phyloP scores from a whole-genome alignment of 1,140 invertebrate species.

The Caenorhabditis tropicalis region DNA sequence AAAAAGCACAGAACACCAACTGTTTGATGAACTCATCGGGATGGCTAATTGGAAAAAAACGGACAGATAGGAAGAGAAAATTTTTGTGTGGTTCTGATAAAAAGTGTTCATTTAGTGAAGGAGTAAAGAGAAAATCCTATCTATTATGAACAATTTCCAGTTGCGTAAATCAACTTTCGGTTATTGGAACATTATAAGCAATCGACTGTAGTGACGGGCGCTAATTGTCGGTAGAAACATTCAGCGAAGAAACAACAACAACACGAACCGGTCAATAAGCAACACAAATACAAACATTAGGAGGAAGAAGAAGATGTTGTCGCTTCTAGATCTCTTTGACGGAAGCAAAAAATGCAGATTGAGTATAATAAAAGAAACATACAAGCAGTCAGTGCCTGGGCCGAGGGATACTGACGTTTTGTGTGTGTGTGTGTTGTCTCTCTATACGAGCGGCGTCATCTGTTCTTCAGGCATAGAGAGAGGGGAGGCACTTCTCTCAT shows the following conservation, averaged over 20 bases:
- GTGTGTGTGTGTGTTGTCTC: constrained; percentile 5
- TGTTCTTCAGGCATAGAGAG: constrained; percentile 42
- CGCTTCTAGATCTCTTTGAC: neutral
- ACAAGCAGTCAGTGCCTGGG: neutral
- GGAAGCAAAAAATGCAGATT: constrained; percentile 21
- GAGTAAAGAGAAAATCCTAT: neutral
- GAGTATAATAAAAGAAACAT: constrained; percentile 39
- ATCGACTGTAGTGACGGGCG: neutral
- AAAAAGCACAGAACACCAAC: constrained; percentile 3
- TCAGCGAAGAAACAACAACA: neutral
- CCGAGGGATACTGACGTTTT: constrained; percentile 18
- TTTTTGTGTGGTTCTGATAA: neutral
- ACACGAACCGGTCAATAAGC: neutral
- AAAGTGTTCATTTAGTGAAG: neutral
- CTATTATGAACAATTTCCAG: too few species aligned
- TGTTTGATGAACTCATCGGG: neutral
- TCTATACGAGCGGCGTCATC: constrained; percentile 42
- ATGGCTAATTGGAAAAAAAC: neutral
- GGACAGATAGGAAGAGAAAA: neutral
- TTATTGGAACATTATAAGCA: neutral
- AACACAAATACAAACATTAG: neutral
- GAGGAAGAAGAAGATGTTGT: neutral
- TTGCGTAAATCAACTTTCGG: too few species aligned
- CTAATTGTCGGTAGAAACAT: neutral
- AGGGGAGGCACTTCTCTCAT: too few species aligned